Percentiles rank a stretch among this genome's conserved stretches.
Evolutionary conservation across 1,140 invertebrate genomes (phyloP).

Genomic region (Galendromus occidentalis): DNA sequence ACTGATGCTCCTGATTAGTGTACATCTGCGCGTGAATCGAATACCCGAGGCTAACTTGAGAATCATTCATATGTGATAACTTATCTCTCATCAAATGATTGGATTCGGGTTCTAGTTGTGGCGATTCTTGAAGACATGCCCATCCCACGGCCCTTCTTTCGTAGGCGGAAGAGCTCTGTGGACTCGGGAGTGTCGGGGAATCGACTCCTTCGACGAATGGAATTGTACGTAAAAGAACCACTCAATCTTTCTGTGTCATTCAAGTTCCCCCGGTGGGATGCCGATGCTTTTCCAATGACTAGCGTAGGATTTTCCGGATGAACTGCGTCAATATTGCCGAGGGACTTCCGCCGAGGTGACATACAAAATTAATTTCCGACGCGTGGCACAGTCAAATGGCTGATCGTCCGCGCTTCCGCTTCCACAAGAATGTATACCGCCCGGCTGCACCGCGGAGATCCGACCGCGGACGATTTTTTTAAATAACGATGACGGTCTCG

Average conservation of each 20-base stretch:
- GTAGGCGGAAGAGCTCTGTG: too few species aligned
- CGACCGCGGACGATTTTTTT: not conserved
- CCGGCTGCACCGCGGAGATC: not conserved
- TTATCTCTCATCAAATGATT: too few species aligned
- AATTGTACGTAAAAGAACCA: not conserved
- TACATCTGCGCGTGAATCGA: too few species aligned
- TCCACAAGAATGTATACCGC: not conserved
- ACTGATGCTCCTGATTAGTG: too few species aligned
- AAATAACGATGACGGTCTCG: not conserved
- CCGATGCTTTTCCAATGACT: not conserved
- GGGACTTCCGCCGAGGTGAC: not conserved
- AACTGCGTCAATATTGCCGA: not conserved
- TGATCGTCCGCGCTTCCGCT: not conserved
- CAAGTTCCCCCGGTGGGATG: not conserved
- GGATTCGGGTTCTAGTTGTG: too few species aligned
- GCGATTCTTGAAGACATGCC: too few species aligned
- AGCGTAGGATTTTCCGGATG: not conserved
- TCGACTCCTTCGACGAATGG: too few species aligned
- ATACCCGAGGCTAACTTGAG: too few species aligned
- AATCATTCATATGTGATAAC: too few species aligned
- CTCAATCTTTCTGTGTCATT: not conserved
- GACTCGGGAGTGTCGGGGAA: too few species aligned
- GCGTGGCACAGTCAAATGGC: not conserved
- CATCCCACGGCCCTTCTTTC: too few species aligned
- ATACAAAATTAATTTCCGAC: not conserved